Evolutionary conservation across 2,888 invertebrate species (phyloP), one percentile per base, ranked within the genome.

Genomic region (Chironomus riparius): DNA sequence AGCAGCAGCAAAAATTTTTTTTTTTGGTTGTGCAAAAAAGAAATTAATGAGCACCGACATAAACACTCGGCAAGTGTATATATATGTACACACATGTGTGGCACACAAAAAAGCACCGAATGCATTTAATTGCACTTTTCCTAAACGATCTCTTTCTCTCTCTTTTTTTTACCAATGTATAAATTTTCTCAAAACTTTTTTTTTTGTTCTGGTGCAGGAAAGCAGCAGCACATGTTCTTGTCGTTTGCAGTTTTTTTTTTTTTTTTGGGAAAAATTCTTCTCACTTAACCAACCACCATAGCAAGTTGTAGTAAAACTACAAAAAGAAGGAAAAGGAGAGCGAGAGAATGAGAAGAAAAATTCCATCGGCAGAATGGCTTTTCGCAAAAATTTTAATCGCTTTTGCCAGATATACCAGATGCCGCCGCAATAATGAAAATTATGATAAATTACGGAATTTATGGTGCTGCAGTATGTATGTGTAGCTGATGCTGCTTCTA

Each of bases 381-480:
- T 72, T 72, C 62, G 61, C 61, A 61, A 72, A 65, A 72, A 72
- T 72, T 72, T 72, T 72, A 72, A 72, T 72, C 72, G 72, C 72
- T 72, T 72, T 62, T 62, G 71, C 71, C 72, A 61, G 62, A 72
- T 72, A 61, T 12, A 22, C 72, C 72, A 72, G 72, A 72, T 72
- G 72, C 72, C 62, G 28, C 62, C 72, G 61, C 72, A 72, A 72
- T 72, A 61, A 62, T 71, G 71, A 62, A 72, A 72, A 72, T 72
- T 72, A 72, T 72, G 72, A 72, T 72, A 72, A 72, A 72, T 72
- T 72, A 72, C 71, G 28, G 72, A 72, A 72, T 72, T 72, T 72
- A 72, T 72, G 72, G 61, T 72, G 62, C 61, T 62, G 61, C 62
- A 72, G 28, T 72, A 62, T 72, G 72, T 72, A 62, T 65, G 65